Percentiles rank a stretch among this genome's conserved stretches.
phyloP scores from a whole-genome alignment of 2,888 invertebrate genomes.

The Tinea semifulvella region DNA sequence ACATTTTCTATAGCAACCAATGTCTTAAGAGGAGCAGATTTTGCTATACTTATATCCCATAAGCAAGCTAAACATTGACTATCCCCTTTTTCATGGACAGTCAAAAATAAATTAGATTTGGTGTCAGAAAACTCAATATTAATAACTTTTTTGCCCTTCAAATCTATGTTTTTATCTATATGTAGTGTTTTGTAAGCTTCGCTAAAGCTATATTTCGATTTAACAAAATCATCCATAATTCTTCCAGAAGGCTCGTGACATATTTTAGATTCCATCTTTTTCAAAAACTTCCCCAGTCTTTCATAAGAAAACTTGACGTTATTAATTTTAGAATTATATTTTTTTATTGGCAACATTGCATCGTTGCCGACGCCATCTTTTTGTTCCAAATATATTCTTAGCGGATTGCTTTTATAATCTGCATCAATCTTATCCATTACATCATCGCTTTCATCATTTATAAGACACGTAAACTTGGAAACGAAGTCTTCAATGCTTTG shows the following conservation, averaged over 20 bases:
- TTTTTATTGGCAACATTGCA: slow-evolving; percentile 40
- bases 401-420: slow-evolving; percentile 37
- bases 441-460: slow-evolving; percentile 20
- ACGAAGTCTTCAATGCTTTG: slow-evolving; percentile 31
- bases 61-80: slow-evolving; percentile 39
- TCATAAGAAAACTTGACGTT: slow-evolving; percentile 31
- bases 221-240: slow-evolving; percentile 28
- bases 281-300: slow-evolving; percentile 41
- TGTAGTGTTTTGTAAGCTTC: slow-evolving; percentile 37
- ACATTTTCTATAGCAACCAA: slow-evolving; percentile 44
- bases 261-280: slow-evolving; percentile 38
- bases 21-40: slow-evolving; percentile 38
- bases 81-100: slow-evolving; percentile 34
- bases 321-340: slow-evolving; percentile 39
- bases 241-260: slow-evolving; percentile 35
- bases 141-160: slow-evolving; percentile 32
- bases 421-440: slow-evolving; percentile 26
- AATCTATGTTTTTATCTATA: slow-evolving; percentile 27
- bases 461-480: slow-evolving; percentile 35
- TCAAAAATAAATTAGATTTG: slow-evolving; percentile 40
- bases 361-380: slow-evolving; percentile 46
- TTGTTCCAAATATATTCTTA: slow-evolving; percentile 51
- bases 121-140: slow-evolving; percentile 37
- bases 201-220: slow-evolving; percentile 41
- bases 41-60: slow-evolving; percentile 47